These are phyloP conservation scores for Argya squamiceps DNA, from an alignment of 2,797 vertebrate species.

Conservation along the genomic window DNA sequence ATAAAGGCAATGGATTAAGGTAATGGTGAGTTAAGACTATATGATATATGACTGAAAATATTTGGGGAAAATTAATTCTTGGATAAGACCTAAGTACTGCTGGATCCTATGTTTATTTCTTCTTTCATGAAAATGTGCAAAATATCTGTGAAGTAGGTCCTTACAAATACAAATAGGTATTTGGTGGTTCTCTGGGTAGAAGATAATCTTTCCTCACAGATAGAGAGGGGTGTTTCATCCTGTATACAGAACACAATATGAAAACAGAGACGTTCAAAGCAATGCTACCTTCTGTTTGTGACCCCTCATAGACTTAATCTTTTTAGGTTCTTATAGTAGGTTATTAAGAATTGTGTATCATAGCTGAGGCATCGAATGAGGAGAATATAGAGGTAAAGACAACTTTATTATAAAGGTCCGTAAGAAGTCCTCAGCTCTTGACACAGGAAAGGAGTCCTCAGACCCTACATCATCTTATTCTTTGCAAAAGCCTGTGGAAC, in stretches of 20 bases:
- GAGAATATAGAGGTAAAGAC: neutral
- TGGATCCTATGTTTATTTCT: neutral
- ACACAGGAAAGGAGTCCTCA: neutral
- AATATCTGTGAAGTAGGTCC: neutral
- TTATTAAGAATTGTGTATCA: neutral
- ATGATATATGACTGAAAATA: neutral
- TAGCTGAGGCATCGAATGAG: neutral
- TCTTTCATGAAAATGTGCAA: neutral
- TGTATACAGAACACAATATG: neutral
- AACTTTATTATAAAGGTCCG: neutral
- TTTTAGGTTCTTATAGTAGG: neutral
- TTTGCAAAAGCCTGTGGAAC: slow-evolving; percentile 6
- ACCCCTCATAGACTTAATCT: neutral
- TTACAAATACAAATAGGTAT: neutral
- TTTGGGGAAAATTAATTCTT: neutral
- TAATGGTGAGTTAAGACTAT: neutral
- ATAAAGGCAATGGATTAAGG: neutral
- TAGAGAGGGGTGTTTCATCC: neutral
- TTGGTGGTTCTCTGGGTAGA: neutral
- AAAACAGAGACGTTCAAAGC: neutral
- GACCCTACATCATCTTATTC: neutral
- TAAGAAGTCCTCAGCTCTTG: neutral
- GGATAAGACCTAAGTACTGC: neutral
- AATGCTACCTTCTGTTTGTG: neutral
- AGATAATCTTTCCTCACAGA: neutral